These are phyloP conservation scores for Sarcophaga rosellei DNA, from an alignment of 2,888 invertebrate genomes.

Conservation along the genomic window DNA sequence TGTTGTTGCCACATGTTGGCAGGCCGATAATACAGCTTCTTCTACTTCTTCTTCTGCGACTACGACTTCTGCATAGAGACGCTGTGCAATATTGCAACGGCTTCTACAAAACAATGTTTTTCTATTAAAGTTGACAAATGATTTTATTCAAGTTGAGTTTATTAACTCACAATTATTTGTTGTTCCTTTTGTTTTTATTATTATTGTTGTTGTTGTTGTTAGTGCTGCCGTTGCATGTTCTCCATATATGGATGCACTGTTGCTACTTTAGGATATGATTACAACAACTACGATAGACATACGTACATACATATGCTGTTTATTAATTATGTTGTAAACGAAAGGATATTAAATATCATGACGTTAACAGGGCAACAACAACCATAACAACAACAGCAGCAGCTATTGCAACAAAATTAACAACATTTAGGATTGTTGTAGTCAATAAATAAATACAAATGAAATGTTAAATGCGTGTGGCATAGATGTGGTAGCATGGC, in stretches of 20 bases:
- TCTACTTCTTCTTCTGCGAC: background rate
- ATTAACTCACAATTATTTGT: conserved; percentile 66
- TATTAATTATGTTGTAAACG: conserved; percentile 68
- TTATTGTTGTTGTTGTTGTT: conserved; percentile 20
- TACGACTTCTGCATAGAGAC: background rate
- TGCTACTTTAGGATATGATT: conserved; percentile 19
- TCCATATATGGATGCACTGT: conserved; percentile 28
- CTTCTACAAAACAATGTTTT: conserved; percentile 23
- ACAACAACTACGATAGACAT: conserved; percentile 1
- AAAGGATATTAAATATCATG: conserved; percentile 68
- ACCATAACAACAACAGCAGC: background rate
- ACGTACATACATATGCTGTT: conserved; percentile 35
- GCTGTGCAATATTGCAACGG: background rate
- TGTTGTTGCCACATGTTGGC: conserved; percentile 26
- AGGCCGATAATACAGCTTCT: background rate
- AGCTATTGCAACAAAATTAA: conserved; percentile 48
- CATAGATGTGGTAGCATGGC: background rate
- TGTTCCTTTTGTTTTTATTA: background rate
- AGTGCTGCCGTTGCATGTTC: background rate
- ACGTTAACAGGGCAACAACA: conserved; percentile 62
- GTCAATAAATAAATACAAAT: conserved; percentile 56
- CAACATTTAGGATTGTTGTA: conserved; percentile 58
- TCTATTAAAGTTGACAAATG: conserved; percentile 68
- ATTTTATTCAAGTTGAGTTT: conserved; percentile 69
- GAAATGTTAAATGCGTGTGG: background rate